Evolutionary conservation across 2,113 vertebrate genomes (phyloP), one percentile per base, ranked within the genome.

Genomic region (Xenotilapia caudafasciata): DNA sequence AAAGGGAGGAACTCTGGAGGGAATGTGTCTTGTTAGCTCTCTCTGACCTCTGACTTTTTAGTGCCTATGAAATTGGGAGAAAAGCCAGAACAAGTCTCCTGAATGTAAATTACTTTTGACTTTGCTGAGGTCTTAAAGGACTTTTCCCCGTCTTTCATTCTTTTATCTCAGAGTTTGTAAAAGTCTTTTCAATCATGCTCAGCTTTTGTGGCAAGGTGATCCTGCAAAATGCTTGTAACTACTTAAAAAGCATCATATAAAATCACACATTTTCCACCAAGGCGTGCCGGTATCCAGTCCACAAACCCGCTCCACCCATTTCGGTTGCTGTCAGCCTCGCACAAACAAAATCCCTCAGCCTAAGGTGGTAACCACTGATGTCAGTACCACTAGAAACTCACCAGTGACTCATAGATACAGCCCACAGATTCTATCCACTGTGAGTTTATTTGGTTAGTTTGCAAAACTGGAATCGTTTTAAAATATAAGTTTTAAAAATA

Each of bases 71-170:
- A 73, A 88, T 81, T 56, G 73, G 62, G 56, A 80, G 82, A 53
- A 62, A 86, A 82, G 38, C 88, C 80, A 45, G 62, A 60, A 65
- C 14, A 6, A 49, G 19, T 6, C 86, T 33, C 56, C 65, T 84
- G 81, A 89, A 86, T 92, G 83, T 89, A 83, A 91, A 90, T 89
- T 88, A 87, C 51, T 65, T 83, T 81, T 89, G 86, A 93, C 80
- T 83, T 91, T 90, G 84, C 51, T 5, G 19, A 87, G 55, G 49
- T 86, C 38, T 77, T 23, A 49, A 51, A 86, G 54, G 40, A 70
- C 75, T 6, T 38, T 65, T 80, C 17, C 11, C 26, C 6, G 9
- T 82, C 42, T 55, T 51, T 12, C 28, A 19, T 51, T 79, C 54
- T 40, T 42, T 10, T 15, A 12, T 45, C 51, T 80, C 26, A 21